These are phyloP conservation scores for Dryocosmus kuriphilus DNA, from an alignment of 2,888 invertebrate genomes.

Conservation along the genomic window DNA sequence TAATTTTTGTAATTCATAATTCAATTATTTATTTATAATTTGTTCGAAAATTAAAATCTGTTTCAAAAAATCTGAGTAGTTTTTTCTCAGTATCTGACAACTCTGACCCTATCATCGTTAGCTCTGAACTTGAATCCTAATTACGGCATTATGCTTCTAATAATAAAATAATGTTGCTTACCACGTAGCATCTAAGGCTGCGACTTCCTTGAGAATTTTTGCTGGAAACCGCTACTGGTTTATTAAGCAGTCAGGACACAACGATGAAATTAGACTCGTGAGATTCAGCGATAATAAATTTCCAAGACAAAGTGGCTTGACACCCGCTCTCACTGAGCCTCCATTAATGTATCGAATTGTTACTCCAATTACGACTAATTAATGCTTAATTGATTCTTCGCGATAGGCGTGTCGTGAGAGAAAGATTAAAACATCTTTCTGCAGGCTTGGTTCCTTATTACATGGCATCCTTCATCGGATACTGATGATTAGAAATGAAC, in stretches of 20 bases:
- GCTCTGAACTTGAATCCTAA: conserved; percentile 65
- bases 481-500: neutral
- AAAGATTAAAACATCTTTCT: neutral
- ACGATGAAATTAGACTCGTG: conserved; percentile 62
- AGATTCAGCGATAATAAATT: conserved; percentile 49
- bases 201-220: conserved; percentile 75
- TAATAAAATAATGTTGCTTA: conserved; percentile 70
- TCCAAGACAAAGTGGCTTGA: conserved; percentile 29
- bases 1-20: too few species aligned
- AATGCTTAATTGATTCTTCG: conserved; percentile 24
- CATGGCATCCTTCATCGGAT: neutral
- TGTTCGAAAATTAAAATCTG: neutral
- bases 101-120: conserved; percentile 56
- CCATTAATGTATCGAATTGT: conserved; percentile 20
- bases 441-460: neutral
- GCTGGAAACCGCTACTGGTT: conserved; percentile 53
- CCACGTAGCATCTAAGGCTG: conserved; percentile 43
- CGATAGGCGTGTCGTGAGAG: conserved; percentile 21
- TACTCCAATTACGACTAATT: conserved; percentile 34
- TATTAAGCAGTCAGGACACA: conserved; percentile 57
- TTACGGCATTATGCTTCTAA: conserved; percentile 68
- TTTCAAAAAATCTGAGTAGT: neutral
- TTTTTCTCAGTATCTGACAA: neutral
- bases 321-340: conserved; percentile 8
- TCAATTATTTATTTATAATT: neutral